phyloP scores from a whole-genome alignment of 2,888 invertebrate genomes.

The Ferrisia virgata region DNA sequence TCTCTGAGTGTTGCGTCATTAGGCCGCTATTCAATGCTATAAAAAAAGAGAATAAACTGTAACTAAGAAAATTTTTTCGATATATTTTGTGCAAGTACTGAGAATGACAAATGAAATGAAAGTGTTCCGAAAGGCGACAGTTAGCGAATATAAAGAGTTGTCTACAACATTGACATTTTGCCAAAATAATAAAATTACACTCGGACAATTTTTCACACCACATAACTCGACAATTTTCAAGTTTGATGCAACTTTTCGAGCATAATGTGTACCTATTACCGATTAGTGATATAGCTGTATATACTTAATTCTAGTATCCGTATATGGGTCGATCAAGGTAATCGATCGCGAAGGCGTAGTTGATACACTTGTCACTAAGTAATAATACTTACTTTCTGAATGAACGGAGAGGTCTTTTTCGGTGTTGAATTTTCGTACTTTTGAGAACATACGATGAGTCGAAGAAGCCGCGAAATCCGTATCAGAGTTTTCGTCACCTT shows the following conservation, averaged over 20 bases:
- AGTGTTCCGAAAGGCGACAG: not conserved
- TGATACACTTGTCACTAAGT: not conserved
- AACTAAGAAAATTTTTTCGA: not conserved
- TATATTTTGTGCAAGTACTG: too few species aligned
- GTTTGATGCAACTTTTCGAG: not conserved
- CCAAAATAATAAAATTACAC: not conserved
- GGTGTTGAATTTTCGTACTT: conserved; percentile 60
- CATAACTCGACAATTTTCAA: not conserved
- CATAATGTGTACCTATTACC: not conserved
- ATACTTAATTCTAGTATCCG: not conserved
- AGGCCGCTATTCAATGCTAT: conserved; percentile 17
- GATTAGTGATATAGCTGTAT: not conserved
- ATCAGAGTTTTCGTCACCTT: conserved; percentile 36
- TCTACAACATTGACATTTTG: not conserved
- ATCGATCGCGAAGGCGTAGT: not conserved
- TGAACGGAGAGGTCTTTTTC: conserved; percentile 52
- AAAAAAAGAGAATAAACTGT: not conserved
- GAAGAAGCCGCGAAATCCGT: conserved; percentile 3
- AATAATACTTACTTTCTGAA: conserved; percentile 35
- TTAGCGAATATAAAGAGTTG: not conserved
- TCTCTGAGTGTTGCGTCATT: conserved; percentile 34
- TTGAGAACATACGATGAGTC: conserved; percentile 50
- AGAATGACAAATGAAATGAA: not conserved
- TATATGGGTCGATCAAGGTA: not conserved
- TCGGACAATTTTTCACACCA: not conserved